These are phyloP conservation scores for Microcebus lehilahytsara DNA, from an alignment of 2,113 vertebrate species.

Conservation along the genomic window DNA sequence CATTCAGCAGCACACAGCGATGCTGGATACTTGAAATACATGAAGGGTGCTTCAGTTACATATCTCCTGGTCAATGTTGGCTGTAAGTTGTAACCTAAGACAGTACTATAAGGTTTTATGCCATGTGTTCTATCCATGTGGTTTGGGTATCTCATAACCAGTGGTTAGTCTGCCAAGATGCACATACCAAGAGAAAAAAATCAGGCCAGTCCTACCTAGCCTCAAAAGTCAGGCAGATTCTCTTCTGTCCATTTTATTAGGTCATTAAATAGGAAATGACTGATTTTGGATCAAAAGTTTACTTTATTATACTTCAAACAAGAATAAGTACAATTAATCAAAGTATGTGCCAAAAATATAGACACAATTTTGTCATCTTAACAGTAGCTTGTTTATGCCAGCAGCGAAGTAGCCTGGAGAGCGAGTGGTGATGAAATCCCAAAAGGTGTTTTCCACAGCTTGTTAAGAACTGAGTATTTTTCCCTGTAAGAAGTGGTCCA, in stretches of 20 bases:
- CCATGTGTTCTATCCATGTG: neutral
- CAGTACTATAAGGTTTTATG: neutral
- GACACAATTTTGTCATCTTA: too few species aligned
- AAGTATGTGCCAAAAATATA: too few species aligned
- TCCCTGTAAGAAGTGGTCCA: too few species aligned
- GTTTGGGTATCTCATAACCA: neutral
- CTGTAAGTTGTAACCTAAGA: neutral
- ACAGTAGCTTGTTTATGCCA: too few species aligned
- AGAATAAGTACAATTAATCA: too few species aligned
- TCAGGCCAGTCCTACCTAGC: neutral
- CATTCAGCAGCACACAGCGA: neutral
- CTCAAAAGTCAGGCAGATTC: neutral
- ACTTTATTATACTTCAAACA: too few species aligned
- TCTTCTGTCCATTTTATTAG: neutral
- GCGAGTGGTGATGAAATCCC: too few species aligned
- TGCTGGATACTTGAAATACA: neutral
- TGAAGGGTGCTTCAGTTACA: neutral
- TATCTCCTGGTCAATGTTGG: neutral
- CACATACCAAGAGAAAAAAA: neutral
- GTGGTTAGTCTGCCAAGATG: neutral
- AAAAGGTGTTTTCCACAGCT: too few species aligned
- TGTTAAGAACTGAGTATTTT: too few species aligned
- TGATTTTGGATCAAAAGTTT: too few species aligned
- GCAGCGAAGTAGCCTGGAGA: too few species aligned
- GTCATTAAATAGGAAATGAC: too few species aligned